Base-by-base conservation (phyloP, 1,140 invertebrate species). In the Lepidurus couesii region DNA sequence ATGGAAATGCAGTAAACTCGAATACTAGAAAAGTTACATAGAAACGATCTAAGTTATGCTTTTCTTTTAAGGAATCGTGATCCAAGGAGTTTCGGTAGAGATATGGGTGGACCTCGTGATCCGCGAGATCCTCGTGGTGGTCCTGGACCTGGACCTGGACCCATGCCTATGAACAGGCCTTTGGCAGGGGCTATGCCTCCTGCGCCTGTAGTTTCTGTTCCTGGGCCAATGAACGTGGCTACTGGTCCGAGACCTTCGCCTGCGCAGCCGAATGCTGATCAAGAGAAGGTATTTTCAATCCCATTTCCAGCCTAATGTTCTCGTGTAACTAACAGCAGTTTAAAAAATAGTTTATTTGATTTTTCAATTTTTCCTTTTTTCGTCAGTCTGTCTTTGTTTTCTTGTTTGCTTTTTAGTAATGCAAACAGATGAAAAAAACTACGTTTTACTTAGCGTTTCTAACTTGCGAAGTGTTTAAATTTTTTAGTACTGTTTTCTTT, bases 221-320 rank as follows among this genome's bases (percentile, higher is more conserved):
- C 77, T 44, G 42, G 42, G 47, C 79, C 79, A 75, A 73, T 47
- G 44, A 10, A 75, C 81, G 21, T 80, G 84, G 82, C 79, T 81
- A 82, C 81, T 79, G 81, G 84, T 81, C 47, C 83, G 83, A 78
- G 78, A 80, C 78, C 81, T 82, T 80, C 82, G 53, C 79, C 82
- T 75, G 90, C 90, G 26, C 90, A 90, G 75, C 91, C 92, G 82
- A 89, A 92, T 75, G 90, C 93, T 0, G 94, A 96, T 85, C 93
- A 96, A 86, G 94, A 96, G 84, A 96, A 97, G 89, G 92, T 92
- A 86, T 79, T 82, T 24, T 44, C 4, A 34, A 34, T 34, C 34
- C 2, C 34, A 34, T 34, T 34, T 34, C 34, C 34, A 34, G 34
- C 3, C 34, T 34, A 34, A 34, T 34, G 34, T 34, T 34, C 34